Conservation (phyloP, 2,888 invertebrate genomes). For the Acanthococcus lagerstroemiae region DNA sequence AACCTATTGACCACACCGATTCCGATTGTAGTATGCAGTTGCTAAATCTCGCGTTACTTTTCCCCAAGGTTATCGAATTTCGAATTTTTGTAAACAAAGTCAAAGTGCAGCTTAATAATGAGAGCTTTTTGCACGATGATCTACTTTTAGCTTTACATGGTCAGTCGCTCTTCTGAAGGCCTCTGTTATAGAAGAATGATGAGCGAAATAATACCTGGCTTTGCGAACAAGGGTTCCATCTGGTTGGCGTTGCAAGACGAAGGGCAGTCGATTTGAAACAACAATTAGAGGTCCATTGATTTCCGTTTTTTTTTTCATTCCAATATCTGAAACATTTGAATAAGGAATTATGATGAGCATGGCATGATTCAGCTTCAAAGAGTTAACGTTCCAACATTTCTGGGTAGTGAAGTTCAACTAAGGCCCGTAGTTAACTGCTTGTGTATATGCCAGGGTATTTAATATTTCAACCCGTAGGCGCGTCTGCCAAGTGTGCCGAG, state of each 20-base stretch:
- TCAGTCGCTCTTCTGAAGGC: too few relatives aligned
- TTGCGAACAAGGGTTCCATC: constrained; percentile 40
- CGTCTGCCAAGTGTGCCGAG: too few relatives aligned
- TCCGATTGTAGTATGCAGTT: neutral
- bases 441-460: too few relatives aligned
- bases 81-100: neutral
- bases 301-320: constrained; percentile 36
- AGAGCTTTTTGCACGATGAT: too few relatives aligned
- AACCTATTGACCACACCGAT: constrained; percentile 18
- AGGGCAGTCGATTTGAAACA: constrained; percentile 43
- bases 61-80: neutral
- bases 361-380: too few relatives aligned
- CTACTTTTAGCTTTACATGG: too few relatives aligned
- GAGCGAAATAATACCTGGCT: constrained; percentile 39
- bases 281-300: constrained; percentile 41
- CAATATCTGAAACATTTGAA: constrained; percentile 31
- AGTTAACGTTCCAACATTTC: too few relatives aligned
- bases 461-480: too few relatives aligned
- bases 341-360: too few relatives aligned
- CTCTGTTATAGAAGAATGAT: too few relatives aligned
- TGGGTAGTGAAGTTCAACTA: too few relatives aligned
- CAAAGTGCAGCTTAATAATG: too few relatives aligned
- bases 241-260: constrained; percentile 40
- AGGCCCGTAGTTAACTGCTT: neutral
- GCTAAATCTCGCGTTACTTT: neutral